A percentile compares a stretch with the other conserved stretches of the same genome.
Evolutionary conservation across 2,888 invertebrate genomes (phyloP).

Genomic region (Mesorhabditis sp.): DNA sequence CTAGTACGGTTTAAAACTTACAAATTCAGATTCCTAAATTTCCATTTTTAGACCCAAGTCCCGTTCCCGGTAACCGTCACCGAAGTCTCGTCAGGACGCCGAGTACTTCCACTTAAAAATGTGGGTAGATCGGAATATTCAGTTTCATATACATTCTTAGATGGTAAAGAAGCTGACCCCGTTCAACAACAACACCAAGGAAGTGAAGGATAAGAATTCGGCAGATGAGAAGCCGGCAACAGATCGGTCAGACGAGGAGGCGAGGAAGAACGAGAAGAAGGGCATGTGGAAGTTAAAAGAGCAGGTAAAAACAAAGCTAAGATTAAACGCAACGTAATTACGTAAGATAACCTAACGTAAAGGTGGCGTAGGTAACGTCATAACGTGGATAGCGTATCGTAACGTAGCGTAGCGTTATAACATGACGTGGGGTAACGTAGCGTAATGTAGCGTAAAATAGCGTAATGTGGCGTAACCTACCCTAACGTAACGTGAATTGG

Average conservation of each 20-base stretch:
- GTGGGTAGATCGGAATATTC: not conserved
- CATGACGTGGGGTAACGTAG: too few relatives aligned
- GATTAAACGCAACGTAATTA: too few relatives aligned
- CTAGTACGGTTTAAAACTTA: too few relatives aligned
- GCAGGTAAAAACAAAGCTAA: not conserved
- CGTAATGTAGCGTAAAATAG: too few relatives aligned
- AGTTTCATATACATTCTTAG: not conserved
- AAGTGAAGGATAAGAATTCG: not conserved
- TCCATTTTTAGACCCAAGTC: too few relatives aligned
- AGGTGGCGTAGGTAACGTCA: too few relatives aligned
- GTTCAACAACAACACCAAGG: not conserved
- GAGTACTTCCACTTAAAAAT: not conserved
- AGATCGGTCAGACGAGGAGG: not conserved
- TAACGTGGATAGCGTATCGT: too few relatives aligned
- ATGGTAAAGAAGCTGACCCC: not conserved
- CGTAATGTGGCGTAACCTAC: too few relatives aligned
- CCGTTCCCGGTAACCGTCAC: not conserved
- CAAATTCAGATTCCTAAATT: too few relatives aligned
- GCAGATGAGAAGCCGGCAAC: not conserved
- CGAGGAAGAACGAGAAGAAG: slow-evolving; percentile 4
- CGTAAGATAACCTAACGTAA: too few relatives aligned
- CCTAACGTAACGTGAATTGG: too few relatives aligned
- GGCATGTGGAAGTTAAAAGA: slow-evolving; percentile 1
- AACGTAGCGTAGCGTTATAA: too few relatives aligned
- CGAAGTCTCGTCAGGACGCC: not conserved